Evolutionary conservation across 2,113 vertebrate genomes (phyloP), one percentile per base, ranked within the genome.

Genomic region (Colistium nudipinnis): DNA sequence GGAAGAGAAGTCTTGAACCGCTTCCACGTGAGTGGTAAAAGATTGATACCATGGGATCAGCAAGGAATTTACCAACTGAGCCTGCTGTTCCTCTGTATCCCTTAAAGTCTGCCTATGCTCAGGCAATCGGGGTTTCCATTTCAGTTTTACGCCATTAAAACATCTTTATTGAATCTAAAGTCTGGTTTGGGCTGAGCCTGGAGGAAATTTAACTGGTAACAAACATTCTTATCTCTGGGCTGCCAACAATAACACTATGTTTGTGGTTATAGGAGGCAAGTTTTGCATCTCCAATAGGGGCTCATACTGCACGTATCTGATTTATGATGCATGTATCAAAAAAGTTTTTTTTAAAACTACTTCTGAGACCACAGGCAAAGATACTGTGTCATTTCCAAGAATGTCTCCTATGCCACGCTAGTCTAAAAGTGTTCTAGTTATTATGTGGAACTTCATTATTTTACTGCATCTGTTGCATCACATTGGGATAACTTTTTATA

Each of bases 211-310:
- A 35, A 69, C 81, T 43, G 35, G 78, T 59, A 81, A 81, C 80
- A 82, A 87, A 89, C 83, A 81, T 78, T 81, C 67, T 89, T 78
- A 85, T 82, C 74, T 49, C 52, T 4, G 1, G 1, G 30, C 62
- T 64, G 68, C 85, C 74, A 87, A 81, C 72, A 84, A 80, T 69
- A 89, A 86, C 73, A 87, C 72, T 62, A 89, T 74, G 76, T 80
- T 78, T 75, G 85, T 44, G 75, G 86, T 78, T 75, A 44, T 13
- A 45, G 74, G 63, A 79, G 35, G 38, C 28, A 41, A 51, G 63
- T 70, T 79, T 63, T 49, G 7, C 16, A 65, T 53, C 59, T 76
- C 56, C 51, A 82, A 78, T 66, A 62, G 59, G n/a, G 48, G 54
- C 62, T 60, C 65, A 59, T 53, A 62, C 57, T 74, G 12, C 24